Evolutionary conservation across 2,888 invertebrate genomes (phyloP).

Genomic region (Phyto melanocephala): DNA sequence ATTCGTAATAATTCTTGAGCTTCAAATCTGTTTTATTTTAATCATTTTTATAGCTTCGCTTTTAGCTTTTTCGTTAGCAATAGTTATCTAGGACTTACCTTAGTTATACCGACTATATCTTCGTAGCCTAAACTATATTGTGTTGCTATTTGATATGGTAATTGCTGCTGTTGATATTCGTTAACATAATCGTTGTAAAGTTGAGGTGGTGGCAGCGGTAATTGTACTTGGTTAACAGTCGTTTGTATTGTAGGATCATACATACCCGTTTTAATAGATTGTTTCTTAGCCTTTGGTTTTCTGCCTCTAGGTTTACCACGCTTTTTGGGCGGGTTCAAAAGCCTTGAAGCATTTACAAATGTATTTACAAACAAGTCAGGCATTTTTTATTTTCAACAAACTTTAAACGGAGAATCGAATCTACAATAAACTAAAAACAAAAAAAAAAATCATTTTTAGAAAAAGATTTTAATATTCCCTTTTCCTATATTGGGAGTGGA

Average conservation of each 20-base stretch:
- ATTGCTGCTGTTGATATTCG: slow-evolving; percentile 59
- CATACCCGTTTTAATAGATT: slow-evolving; percentile 38
- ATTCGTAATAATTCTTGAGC: slow-evolving; percentile 54
- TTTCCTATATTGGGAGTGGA: too few relatives aligned
- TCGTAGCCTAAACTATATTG: slow-evolving; percentile 60
- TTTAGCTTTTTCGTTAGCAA: slow-evolving; percentile 31
- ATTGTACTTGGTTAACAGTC: slow-evolving; percentile 26
- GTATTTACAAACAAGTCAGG: slow-evolving; percentile 64
- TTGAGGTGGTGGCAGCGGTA: slow-evolving; percentile 40
- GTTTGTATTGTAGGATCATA: slow-evolving; percentile 47
- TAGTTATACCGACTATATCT: slow-evolving; percentile 57
- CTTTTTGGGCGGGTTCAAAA: slow-evolving; percentile 62
- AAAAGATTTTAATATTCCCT: too few relatives aligned
- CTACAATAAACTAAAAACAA: slow-evolving; percentile 50
- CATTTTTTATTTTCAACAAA: slow-evolving; percentile 49
- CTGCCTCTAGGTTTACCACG: slow-evolving; percentile 62
- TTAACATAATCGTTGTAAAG: slow-evolving; percentile 64
- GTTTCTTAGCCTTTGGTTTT: slow-evolving; percentile 60
- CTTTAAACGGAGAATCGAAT: slow-evolving; percentile 32
- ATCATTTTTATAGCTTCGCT: too few relatives aligned
- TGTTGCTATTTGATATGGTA: slow-evolving; percentile 49
- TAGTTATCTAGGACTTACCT: slow-evolving; percentile 36
- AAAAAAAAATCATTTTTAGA: background rate
- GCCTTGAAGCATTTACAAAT: slow-evolving; percentile 61
- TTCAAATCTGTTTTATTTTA: too few relatives aligned